A percentile compares a stretch with the other conserved stretches of the same genome.
phyloP scores from a whole-genome alignment of 2,797 vertebrate genomes.

The Mastacembelus armatus region DNA sequence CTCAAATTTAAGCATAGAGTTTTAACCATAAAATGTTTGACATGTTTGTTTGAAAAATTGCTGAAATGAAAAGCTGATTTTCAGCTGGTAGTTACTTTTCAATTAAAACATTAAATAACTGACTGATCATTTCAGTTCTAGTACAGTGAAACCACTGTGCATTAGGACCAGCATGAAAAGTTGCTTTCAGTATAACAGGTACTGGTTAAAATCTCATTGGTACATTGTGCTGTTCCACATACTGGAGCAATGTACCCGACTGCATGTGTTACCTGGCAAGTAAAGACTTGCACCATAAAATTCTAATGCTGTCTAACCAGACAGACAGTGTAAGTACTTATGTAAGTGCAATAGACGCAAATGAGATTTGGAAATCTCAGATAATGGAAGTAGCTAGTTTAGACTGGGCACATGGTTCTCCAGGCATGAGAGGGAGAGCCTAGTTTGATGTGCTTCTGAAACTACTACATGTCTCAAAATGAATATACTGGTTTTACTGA shows the following conservation, averaged over 20 bases:
- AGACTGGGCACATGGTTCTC: conserved; percentile 11
- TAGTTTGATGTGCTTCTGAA: conserved; percentile 17
- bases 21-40: neutral
- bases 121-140: no score
- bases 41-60: neutral
- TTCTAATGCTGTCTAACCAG: neutral
- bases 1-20: neutral
- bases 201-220: no score
- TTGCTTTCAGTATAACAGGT: no score
- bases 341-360: conserved; percentile 9
- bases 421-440: neutral
- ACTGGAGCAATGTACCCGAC: neutral
- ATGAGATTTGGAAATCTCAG: conserved; percentile 2
- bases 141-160: no score
- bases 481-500: conserved; percentile 18
- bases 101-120: no score
- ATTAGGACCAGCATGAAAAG: no score
- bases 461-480: conserved; percentile 20
- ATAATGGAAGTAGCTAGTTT: conserved; percentile 4
- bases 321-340: neutral
- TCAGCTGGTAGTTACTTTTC: no score
- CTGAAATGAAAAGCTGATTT: no score
- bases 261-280: conserved; percentile 17
- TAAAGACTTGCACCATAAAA: neutral
- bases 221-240: neutral